These are phyloP conservation scores for Drosophila nannoptera DNA, from an alignment of 1,140 invertebrate species.

Conservation along the genomic window DNA sequence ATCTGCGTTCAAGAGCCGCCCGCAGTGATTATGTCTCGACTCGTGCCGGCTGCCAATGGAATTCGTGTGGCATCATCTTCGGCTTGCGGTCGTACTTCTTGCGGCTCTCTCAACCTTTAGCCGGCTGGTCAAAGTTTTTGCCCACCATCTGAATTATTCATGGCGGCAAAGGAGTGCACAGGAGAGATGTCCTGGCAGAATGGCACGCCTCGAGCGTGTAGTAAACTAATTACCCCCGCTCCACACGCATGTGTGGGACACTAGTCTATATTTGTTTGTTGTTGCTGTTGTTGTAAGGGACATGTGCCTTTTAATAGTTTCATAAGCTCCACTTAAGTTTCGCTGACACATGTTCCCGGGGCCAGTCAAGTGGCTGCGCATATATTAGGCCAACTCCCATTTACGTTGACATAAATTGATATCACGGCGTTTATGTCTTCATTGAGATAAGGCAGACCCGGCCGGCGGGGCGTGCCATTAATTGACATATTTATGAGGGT, in stretches of 20 bases:
- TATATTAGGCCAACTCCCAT: slow-evolving; percentile 60
- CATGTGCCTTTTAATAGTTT: slow-evolving; percentile 75
- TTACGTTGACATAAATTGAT: slow-evolving; percentile 77
- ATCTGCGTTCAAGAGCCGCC: slow-evolving; percentile 50
- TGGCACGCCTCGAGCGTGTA: slow-evolving; percentile 68
- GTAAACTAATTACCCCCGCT: slow-evolving; percentile 73
- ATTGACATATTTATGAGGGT: slow-evolving; percentile 78
- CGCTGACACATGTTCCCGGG: slow-evolving; percentile 76
- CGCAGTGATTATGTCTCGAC: slow-evolving; percentile 36
- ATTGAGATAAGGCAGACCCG: slow-evolving; percentile 61
- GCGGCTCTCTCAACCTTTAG: slow-evolving; percentile 51
- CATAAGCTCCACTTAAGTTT: slow-evolving; percentile 79
- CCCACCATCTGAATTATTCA: slow-evolving; percentile 66
- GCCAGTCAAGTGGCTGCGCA: slow-evolving; percentile 51
- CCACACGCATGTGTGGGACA: slow-evolving; percentile 16
- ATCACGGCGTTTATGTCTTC: slow-evolving; percentile 74
- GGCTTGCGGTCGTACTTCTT: slow-evolving; percentile 61
- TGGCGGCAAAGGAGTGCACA: slow-evolving; percentile 22
- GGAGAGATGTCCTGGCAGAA: background rate
- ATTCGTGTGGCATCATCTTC: slow-evolving; percentile 40
- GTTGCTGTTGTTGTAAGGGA: slow-evolving; percentile 42
- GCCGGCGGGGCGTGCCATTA: slow-evolving; percentile 51
- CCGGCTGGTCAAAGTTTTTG: slow-evolving; percentile 70
- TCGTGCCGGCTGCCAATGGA: background rate
- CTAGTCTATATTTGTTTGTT: slow-evolving; percentile 48